phyloP scores from a whole-genome alignment of 1,140 invertebrate genomes.

The Chironomus striatipennis region DNA sequence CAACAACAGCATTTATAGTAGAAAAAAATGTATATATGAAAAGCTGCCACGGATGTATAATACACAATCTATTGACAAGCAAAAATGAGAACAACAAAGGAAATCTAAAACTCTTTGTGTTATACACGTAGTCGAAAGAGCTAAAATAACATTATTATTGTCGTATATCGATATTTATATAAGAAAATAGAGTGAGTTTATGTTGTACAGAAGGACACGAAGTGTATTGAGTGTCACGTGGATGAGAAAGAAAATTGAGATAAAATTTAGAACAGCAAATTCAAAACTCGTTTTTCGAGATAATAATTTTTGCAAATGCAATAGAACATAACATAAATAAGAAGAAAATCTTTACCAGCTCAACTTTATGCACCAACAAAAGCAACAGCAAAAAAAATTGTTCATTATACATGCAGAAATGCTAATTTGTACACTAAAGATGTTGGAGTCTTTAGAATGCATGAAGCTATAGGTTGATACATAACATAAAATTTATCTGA shows the following conservation, averaged over 20 bases:
- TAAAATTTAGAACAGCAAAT: background rate
- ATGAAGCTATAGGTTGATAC: background rate
- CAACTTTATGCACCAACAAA: background rate
- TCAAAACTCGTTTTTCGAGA: background rate
- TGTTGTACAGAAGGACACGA: no score
- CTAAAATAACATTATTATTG: constrained; percentile 10
- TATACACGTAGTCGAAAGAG: background rate
- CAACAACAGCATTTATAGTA: background rate
- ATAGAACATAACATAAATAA: background rate
- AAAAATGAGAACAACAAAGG: background rate
- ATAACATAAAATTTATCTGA: background rate
- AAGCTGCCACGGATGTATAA: no score
- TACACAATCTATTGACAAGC: background rate
- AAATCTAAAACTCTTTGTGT: constrained; percentile 9
- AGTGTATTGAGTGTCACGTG: background rate
- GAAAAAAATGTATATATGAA: no score
- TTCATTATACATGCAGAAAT: background rate
- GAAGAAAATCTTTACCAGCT: background rate
- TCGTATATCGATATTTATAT: background rate
- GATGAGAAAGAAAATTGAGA: background rate
- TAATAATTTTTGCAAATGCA: background rate
- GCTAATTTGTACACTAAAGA: background rate
- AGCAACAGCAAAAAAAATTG: no score
- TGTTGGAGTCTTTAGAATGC: background rate
- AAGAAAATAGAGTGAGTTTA: no score